phyloP scores from a whole-genome alignment of 1,140 invertebrate species.

The Adelges cooleyi region DNA sequence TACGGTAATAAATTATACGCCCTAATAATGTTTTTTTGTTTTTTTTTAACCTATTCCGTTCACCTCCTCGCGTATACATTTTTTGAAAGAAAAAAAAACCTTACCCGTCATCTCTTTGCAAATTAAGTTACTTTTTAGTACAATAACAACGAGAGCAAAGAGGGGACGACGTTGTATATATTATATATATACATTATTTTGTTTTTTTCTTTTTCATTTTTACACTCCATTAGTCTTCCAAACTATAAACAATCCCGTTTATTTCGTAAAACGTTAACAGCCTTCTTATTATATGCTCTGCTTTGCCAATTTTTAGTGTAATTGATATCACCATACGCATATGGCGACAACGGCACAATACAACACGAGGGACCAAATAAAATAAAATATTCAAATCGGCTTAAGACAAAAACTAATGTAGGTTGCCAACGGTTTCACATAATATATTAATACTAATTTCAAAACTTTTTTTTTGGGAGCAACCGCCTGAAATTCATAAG shows the following conservation, averaged over 20 bases:
- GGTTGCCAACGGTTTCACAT: too few species aligned
- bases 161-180: too few species aligned
- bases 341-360: slow-evolving; percentile 1
- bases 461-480: too few species aligned
- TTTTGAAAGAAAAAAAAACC: slow-evolving; percentile 25
- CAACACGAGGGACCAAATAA: too few species aligned
- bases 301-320: slow-evolving; percentile 27
- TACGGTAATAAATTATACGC: slow-evolving; percentile 28
- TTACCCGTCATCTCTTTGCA: slow-evolving; percentile 22
- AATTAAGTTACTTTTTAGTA: slow-evolving; percentile 29
- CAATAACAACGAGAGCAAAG: slow-evolving; percentile 19
- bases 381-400: too few species aligned
- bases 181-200: too few species aligned
- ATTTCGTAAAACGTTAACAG: slow-evolving; percentile 14
- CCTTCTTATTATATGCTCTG: neutral
- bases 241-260: slow-evolving; percentile 27
- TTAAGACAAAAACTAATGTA: too few species aligned
- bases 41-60: slow-evolving; percentile 9
- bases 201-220: slow-evolving; percentile 6
- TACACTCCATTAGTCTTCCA: slow-evolving; percentile 28
- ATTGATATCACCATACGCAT: slow-evolving; percentile 15
- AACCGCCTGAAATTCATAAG: too few species aligned
- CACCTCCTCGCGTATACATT: slow-evolving; percentile 2
- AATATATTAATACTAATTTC: too few species aligned
- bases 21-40: slow-evolving; percentile 27